Conservation (phyloP, 2,113 vertebrate species). For the Ceuthmochares aereus region DNA sequence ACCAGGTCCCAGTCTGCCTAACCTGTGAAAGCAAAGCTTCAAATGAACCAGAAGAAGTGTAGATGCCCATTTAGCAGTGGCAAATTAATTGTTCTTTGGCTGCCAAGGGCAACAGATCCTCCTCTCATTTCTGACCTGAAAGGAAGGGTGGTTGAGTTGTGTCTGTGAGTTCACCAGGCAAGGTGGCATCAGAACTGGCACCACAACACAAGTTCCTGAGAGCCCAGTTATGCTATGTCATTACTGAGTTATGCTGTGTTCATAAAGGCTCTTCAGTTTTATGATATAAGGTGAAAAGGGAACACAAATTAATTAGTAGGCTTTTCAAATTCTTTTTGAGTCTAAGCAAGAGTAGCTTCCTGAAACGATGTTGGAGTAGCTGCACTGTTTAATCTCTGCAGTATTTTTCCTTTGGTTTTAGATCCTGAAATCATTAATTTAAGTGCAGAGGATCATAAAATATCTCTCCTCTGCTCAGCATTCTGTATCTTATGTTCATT, state of each 20-base stretch:
- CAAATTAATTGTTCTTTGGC: fast-evolving
- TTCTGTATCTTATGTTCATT: conserved; percentile 23
- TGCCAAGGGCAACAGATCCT: background rate
- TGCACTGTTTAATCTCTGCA: background rate
- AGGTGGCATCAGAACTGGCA: background rate
- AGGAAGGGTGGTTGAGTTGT: background rate
- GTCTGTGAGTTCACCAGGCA: background rate
- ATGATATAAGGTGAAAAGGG: background rate
- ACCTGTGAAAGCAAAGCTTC: background rate
- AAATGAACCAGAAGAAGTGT: background rate
- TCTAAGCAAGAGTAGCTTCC: background rate
- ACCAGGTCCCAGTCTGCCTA: background rate
- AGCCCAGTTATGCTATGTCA: background rate
- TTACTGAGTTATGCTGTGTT: background rate
- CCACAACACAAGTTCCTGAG: background rate
- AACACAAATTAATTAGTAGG: background rate
- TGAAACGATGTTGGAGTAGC: background rate
- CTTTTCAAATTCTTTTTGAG: background rate
- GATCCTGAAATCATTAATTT: conserved; percentile 37
- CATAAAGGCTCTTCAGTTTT: background rate
- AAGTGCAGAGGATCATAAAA: conserved; percentile 49
- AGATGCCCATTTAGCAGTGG: background rate
- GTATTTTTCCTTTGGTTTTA: conserved; percentile 34
- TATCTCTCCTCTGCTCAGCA: background rate
- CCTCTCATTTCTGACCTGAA: background rate